A percentile compares a stretch with the other conserved stretches of the same genome.
Conservation (phyloP, 1,140 invertebrate genomes). For the Panonychus citri region DNA sequence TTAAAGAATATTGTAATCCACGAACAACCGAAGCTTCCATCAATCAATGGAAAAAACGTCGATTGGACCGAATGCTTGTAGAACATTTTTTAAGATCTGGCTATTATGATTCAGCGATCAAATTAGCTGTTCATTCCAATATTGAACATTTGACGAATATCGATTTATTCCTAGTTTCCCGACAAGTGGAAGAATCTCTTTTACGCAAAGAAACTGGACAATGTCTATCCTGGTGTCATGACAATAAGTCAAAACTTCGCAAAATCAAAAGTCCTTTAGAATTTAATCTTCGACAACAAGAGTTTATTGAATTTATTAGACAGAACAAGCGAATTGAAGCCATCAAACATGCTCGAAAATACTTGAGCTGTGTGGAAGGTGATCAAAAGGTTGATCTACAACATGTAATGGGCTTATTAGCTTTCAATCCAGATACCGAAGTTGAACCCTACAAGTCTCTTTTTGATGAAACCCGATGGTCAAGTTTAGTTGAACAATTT, state of each 20-base stretch:
- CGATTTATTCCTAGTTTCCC: constrained; percentile 66
- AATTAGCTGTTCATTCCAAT: constrained; percentile 50
- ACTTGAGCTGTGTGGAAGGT: constrained; percentile 63
- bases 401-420: constrained; percentile 79
- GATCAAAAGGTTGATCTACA: constrained; percentile 48
- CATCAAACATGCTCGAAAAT: constrained; percentile 74
- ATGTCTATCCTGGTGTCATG: constrained; percentile 87
- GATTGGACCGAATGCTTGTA: constrained; percentile 78
- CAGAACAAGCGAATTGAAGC: constrained; percentile 62
- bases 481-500: constrained; percentile 63
- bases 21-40: constrained; percentile 12
- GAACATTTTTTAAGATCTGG: constrained; percentile 89
- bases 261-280: constrained; percentile 46
- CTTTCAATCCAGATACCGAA: constrained; percentile 55
- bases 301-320: constrained; percentile 80
- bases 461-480: constrained; percentile 45
- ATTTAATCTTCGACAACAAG: constrained; percentile 75
- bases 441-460: constrained; percentile 38
- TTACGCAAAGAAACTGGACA: constrained; percentile 52
- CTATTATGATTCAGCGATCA: constrained; percentile 73
- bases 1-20: constrained; percentile 45
- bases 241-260: constrained; percentile 83
- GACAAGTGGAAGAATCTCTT: constrained; percentile 50
- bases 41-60: constrained; percentile 47
- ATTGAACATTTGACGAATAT: constrained; percentile 66